Conservation (phyloP, 2,888 invertebrate genomes). For the Netelia fuscicornis region DNA sequence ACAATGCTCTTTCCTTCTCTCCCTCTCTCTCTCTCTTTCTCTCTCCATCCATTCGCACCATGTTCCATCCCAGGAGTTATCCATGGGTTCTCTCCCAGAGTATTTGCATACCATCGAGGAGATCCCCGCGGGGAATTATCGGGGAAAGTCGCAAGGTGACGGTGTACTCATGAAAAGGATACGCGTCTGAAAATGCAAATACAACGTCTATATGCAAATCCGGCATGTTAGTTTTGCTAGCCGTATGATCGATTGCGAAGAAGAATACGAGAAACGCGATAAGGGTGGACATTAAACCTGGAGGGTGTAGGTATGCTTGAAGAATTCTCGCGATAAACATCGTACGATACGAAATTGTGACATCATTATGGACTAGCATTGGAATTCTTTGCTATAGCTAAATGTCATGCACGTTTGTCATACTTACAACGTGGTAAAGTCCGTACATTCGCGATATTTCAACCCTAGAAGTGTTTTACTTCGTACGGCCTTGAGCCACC, state of each 20-base stretch:
- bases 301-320: background rate
- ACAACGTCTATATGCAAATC: slow-evolving; percentile 39
- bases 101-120: slow-evolving; percentile 77
- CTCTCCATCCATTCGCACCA: slow-evolving; percentile 48
- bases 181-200: slow-evolving; percentile 51
- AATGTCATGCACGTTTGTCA: background rate
- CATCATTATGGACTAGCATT: background rate
- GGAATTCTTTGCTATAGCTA: too few species aligned
- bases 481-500: background rate
- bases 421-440: background rate
- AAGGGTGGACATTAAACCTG: background rate
- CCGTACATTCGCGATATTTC: background rate
- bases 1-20: slow-evolving; percentile 34
- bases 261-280: slow-evolving; percentile 2
- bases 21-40: background rate
- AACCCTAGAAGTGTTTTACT: too few species aligned
- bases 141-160: slow-evolving; percentile 75
- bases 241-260: background rate
- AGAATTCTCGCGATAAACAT: background rate
- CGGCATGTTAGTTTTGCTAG: slow-evolving; percentile 1
- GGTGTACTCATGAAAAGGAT: slow-evolving; percentile 58
- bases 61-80: slow-evolving; percentile 36
- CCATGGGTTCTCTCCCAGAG: slow-evolving; percentile 41
- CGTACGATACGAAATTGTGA: background rate
- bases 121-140: slow-evolving; percentile 74